Evolutionary conservation across 2,888 invertebrate genomes (phyloP), one percentile per base, ranked within the genome.

Genomic region (Leuctra nigra): DNA sequence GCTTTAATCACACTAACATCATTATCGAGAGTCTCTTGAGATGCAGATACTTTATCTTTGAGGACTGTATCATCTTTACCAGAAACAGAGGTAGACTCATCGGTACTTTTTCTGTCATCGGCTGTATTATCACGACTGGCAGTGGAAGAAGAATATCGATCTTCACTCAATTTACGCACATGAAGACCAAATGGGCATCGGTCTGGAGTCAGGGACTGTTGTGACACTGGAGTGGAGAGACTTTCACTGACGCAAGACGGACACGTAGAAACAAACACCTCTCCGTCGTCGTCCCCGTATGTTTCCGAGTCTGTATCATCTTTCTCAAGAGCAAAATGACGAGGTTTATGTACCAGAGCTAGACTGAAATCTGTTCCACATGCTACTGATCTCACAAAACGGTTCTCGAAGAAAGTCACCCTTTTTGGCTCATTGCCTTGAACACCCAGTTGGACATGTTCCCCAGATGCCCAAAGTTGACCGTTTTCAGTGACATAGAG

Each of bases 291-390:
- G 60, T 82, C 80, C 67, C 79, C 76, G 58, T 82, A 80, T 63
- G 33, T 50, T 14, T 83, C 82, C 33, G 72, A 72, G 58, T 74
- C 72, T 1, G 69, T 68, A 54, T 74, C 70, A 67, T 76, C 77
- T 57, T 69, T 60, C 44, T 68, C 69, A 59, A 66, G 66, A 54
- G 68, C 56, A 64, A 63, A 57, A 68, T 68, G 63, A 71, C 73
- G 11, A 77, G 77, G 69, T 77, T 76, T 68, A 82, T 84, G 77
- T n/a, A 81, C 80, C 65, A 87, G 78, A 50, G 82, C 83, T 66
- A 85, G 84, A 68, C 84, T 90, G 77, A 84, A 91, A 67, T 87
- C 83, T 58, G 78, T 77, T 4, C 92, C 92, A 56, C 90, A 84
- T 7, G 81, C 81, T 44, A 88, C 78, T 67, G 83, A 81, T 52